phyloP scores from a whole-genome alignment of 2,113 vertebrate genomes.

The Neolamprologus variostigma region DNA sequence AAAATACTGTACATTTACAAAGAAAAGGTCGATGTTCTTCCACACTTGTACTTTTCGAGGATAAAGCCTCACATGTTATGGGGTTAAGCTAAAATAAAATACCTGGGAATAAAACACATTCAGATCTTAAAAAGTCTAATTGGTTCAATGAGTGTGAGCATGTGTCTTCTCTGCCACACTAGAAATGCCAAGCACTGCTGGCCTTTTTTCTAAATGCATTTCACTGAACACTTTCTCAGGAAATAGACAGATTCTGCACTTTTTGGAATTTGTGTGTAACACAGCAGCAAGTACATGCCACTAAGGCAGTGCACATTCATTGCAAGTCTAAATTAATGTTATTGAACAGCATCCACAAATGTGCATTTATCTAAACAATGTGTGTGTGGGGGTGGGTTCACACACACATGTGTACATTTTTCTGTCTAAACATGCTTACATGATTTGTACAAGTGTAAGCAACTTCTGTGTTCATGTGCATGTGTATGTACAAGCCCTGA shows the following conservation, averaged over 20 bases:
- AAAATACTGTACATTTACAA: neutral
- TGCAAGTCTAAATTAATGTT: neutral
- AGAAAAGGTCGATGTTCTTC: neutral
- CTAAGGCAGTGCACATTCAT: neutral
- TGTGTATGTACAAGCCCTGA: slow-evolving; percentile 28
- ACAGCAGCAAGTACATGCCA: neutral
- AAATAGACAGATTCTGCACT: neutral
- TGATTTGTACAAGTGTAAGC: slow-evolving; percentile 3
- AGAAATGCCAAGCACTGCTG: neutral
- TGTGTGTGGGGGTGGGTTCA: neutral
- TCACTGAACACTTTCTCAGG: neutral
- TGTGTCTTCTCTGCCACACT: neutral
- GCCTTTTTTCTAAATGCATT: neutral
- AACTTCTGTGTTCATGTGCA: neutral
- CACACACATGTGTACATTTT: neutral
- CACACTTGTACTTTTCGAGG: neutral
- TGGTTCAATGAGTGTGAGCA: neutral
- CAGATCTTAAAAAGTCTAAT: neutral
- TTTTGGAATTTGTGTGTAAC: neutral
- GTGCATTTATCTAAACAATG: neutral
- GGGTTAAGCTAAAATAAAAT: neutral
- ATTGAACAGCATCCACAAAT: neutral
- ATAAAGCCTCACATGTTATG: neutral
- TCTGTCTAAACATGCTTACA: slow-evolving; percentile 10
- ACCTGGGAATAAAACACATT: neutral